Evolutionary conservation across 2,888 invertebrate genomes (phyloP).

Genomic region (Neoaliturus tenellus): DNA sequence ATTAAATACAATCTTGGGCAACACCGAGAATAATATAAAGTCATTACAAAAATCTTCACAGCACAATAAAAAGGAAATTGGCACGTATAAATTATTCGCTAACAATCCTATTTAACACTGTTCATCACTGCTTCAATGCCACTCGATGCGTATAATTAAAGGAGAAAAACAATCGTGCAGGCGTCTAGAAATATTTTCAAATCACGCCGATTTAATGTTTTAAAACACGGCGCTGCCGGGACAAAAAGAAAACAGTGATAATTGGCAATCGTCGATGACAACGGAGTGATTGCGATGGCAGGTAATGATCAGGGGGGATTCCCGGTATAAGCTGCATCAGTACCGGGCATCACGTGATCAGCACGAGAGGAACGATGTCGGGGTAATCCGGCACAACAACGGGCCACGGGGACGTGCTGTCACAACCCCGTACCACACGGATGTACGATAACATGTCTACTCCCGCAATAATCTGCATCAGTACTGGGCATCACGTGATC

Average conservation of each 20-base stretch:
- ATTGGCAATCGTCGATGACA: conserved; percentile 21
- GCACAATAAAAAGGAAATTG: too few species aligned
- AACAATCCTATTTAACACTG: not conserved
- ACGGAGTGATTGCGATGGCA: not conserved
- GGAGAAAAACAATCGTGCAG: not conserved
- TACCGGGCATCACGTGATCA: not conserved
- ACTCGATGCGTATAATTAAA: not conserved
- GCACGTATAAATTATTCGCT: too few species aligned
- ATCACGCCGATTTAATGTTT: not conserved
- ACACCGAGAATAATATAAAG: too few species aligned
- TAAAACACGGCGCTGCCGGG: not conserved
- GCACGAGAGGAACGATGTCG: not conserved
- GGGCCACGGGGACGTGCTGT: too few species aligned
- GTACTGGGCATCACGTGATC: too few species aligned
- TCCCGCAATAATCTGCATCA: too few species aligned
- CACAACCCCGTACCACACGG: too few species aligned
- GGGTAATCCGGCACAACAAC: not conserved
- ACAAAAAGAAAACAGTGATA: not conserved
- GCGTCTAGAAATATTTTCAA: not conserved
- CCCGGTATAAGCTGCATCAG: conserved; percentile 17
- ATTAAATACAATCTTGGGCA: too few species aligned
- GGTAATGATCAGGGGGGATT: conserved; percentile 6
- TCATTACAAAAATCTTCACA: too few species aligned
- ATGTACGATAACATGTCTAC: too few species aligned
- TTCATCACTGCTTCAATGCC: not conserved